Conservation (phyloP, 2,888 invertebrate species). For the Heliconius charithonia region DNA sequence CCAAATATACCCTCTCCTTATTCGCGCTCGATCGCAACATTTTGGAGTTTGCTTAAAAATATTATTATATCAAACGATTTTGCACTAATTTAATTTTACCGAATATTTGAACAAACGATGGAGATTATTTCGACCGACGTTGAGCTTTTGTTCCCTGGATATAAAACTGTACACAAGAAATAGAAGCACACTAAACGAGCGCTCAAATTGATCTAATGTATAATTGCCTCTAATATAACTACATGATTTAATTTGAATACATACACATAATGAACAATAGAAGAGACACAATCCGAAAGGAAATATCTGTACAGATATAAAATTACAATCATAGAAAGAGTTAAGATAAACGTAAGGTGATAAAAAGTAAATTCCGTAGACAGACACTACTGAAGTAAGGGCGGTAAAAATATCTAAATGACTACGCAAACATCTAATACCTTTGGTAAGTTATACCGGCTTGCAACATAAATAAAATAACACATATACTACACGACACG, state of each 20-base stretch:
- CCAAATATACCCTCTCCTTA: conserved; percentile 49
- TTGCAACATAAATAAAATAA: conserved; percentile 70
- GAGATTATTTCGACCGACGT: conserved; percentile 46
- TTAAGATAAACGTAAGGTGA: conserved; percentile 47
- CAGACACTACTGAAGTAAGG: conserved; percentile 54
- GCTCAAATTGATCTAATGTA: conserved; percentile 62
- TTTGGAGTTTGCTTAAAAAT: conserved; percentile 44
- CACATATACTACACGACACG: conserved; percentile 64
- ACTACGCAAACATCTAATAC: conserved; percentile 77
- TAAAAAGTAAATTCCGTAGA: conserved; percentile 55
- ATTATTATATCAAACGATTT: conserved; percentile 48
- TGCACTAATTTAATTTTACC: conserved; percentile 51
- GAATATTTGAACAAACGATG: conserved; percentile 38
- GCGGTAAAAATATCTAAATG: conserved; percentile 70
- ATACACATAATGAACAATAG: conserved; percentile 44
- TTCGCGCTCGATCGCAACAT: conserved; percentile 40
- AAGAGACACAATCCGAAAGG: conserved; percentile 57
- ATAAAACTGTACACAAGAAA: conserved; percentile 62
- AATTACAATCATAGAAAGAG: conserved; percentile 51
- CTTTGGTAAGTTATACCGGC: conserved; percentile 83
- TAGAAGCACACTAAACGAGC: conserved; percentile 53
- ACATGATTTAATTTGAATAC: conserved; percentile 55
- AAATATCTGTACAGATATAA: conserved; percentile 62
- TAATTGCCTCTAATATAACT: conserved; percentile 62
- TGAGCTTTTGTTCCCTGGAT: conserved; percentile 70